Evolutionary conservation across 2,888 invertebrate genomes (phyloP).

Genomic region (Limnephilus marmoratus): DNA sequence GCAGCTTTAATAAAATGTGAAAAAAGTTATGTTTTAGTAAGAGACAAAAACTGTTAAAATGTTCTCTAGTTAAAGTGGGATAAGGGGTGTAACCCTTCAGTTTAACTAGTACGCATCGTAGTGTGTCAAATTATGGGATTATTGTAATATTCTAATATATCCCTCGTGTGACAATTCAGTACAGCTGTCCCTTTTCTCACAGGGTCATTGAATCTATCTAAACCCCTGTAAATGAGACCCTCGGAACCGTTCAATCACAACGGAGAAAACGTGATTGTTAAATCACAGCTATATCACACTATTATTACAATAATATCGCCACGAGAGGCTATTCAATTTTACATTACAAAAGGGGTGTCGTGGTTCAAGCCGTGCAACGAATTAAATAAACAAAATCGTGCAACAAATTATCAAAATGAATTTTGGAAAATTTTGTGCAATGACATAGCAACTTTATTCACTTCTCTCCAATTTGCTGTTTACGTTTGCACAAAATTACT

Average conservation of each 20-base stretch:
- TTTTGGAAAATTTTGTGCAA: not conserved
- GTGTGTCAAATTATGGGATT: not conserved
- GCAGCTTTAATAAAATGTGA: no score
- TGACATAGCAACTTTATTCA: not conserved
- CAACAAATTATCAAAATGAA: not conserved
- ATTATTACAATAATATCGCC: constrained; percentile 2
- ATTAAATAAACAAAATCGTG: not conserved
- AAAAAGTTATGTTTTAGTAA: no score
- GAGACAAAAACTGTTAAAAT: no score
- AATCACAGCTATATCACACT: not conserved
- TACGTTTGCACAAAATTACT: no score
- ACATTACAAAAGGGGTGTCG: not conserved
- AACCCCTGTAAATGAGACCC: constrained; percentile 17
- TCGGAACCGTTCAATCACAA: not conserved
- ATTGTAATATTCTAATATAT: not conserved
- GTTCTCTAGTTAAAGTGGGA: not conserved
- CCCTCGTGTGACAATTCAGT: not conserved
- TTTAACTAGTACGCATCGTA: not conserved
- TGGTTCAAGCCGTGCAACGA: not conserved
- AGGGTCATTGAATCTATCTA: not conserved
- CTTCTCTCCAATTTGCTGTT: no score
- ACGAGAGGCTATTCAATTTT: not conserved
- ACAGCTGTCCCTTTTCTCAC: constrained; percentile 12
- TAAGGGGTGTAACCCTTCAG: not conserved
- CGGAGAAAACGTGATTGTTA: not conserved